Evolutionary conservation across 2,797 vertebrate species (phyloP).

Genomic region (Gobio occitaniae): DNA sequence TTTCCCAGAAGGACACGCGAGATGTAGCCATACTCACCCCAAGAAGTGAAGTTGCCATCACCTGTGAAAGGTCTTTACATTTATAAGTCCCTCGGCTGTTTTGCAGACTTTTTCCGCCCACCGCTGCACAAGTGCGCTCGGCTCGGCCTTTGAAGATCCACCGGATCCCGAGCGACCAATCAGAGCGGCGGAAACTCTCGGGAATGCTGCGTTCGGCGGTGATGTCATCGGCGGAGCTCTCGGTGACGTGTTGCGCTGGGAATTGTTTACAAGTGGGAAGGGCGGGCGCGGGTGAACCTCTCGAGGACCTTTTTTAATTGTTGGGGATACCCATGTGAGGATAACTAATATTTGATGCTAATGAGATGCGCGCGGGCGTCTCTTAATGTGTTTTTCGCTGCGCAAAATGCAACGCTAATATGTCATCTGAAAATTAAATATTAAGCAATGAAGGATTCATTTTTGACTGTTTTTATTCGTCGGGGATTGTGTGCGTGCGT

Average conservation of each 20-base stretch:
- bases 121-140: slow-evolving; percentile 86
- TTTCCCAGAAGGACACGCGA: background rate
- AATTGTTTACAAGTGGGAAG: slow-evolving; percentile 47
- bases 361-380: background rate
- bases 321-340: slow-evolving; percentile 40
- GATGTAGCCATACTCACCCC: slow-evolving; percentile 85
- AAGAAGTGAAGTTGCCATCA: slow-evolving; percentile 96
- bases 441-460: background rate
- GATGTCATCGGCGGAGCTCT: slow-evolving; percentile 74
- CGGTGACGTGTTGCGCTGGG: slow-evolving; percentile 31
- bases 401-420: background rate
- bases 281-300: slow-evolving; percentile 13
- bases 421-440: background rate
- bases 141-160: slow-evolving; percentile 91
- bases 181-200: slow-evolving; percentile 70
- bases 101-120: slow-evolving; percentile 65
- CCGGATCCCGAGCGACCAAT: slow-evolving; percentile 85
- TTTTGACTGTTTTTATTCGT: slow-evolving; percentile 61
- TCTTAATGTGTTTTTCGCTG: background rate
- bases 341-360: slow-evolving; percentile 8
- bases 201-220: slow-evolving; percentile 71
- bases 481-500: slow-evolving; percentile 80
- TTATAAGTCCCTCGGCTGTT: slow-evolving; percentile 85
- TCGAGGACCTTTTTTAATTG: slow-evolving; percentile 22
- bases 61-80: slow-evolving; percentile 89